A percentile compares a stretch with the other conserved stretches of the same genome.
phyloP scores from a whole-genome alignment of 2,113 vertebrate genomes.

The Heliornis fulica region DNA sequence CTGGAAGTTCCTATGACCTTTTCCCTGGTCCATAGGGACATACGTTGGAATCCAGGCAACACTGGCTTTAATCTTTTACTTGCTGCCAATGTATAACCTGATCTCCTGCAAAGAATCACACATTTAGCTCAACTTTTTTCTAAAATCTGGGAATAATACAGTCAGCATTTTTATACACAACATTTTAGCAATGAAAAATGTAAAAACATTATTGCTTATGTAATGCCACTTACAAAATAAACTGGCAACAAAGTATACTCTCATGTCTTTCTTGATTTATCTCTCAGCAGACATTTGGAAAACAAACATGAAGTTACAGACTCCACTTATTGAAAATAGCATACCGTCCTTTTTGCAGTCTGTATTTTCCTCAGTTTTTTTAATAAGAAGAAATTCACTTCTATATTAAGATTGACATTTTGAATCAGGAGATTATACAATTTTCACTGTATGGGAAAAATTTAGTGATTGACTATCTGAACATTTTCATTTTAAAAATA shows the following conservation, averaged over 20 bases:
- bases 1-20: background rate
- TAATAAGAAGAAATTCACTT: conserved; percentile 46
- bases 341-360: background rate
- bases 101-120: background rate
- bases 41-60: background rate
- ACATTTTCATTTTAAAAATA: conserved; percentile 64
- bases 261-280: background rate
- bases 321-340: background rate
- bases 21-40: background rate
- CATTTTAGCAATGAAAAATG: background rate
- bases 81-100: background rate
- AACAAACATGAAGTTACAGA: background rate
- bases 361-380: conserved; percentile 43
- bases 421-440: conserved; percentile 40
- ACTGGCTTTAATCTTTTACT: background rate
- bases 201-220: background rate
- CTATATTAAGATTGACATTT: conserved; percentile 68
- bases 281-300: background rate
- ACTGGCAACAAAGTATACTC: background rate
- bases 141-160: background rate
- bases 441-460: conserved; percentile 60
- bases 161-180: background rate
- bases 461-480: conserved; percentile 66
- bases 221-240: background rate
- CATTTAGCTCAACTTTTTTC: background rate